A percentile compares a stretch with the other conserved stretches of the same genome.
These are phyloP conservation scores for Centroberyx gerrardi DNA, from an alignment of 2,797 vertebrate species.

Conservation along the genomic window DNA sequence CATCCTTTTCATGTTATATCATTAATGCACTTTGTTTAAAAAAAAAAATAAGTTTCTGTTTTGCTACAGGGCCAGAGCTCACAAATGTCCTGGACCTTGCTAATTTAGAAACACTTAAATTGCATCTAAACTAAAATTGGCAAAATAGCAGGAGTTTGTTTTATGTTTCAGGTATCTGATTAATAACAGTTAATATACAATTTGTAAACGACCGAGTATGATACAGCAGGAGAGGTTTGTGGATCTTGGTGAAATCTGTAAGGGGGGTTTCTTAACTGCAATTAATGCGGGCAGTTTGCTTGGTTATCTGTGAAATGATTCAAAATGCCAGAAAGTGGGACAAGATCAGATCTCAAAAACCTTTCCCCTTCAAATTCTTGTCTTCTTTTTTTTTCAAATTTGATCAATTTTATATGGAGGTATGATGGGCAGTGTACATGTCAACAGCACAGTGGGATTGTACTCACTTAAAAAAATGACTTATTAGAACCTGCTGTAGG, in stretches of 20 bases:
- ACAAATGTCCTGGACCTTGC: background rate
- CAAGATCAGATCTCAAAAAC: background rate
- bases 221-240: background rate
- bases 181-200: background rate
- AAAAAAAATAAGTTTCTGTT: background rate
- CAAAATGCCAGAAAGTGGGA: background rate
- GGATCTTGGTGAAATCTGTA: background rate
- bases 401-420: background rate
- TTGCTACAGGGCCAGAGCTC: slow-evolving; percentile 18
- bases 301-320: no score
- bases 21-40: slow-evolving; percentile 40
- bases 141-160: background rate
- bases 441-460: background rate
- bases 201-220: background rate
- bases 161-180: background rate
- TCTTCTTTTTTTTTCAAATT: no score
- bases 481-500: no score
- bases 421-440: slow-evolving; percentile 1
- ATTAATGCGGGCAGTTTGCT: no score
- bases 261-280: background rate
- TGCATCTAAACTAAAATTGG: slow-evolving; percentile 1
- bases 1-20: slow-evolving; percentile 18
- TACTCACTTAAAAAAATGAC: background rate
- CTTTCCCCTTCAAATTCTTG: background rate
- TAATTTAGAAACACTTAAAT: slow-evolving; percentile 1